Evolutionary conservation across 2,113 vertebrate species (phyloP), one percentile per base, ranked within the genome.

Genomic region (Heterochromis multidens): DNA sequence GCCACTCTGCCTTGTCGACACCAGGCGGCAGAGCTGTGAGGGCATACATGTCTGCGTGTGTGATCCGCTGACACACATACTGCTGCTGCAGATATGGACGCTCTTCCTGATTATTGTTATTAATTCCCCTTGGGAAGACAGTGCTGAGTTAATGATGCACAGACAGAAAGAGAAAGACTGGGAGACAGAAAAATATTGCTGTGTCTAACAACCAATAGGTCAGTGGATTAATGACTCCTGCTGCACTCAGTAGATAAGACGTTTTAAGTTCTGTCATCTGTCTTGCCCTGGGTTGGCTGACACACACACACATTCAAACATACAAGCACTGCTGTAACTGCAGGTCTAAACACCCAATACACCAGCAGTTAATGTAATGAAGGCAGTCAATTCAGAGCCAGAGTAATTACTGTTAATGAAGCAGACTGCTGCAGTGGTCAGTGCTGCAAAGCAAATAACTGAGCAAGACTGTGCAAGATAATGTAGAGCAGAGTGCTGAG

Each of bases 21-120:
- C 95, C 95, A 8, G 94, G 93, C 6, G 96, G 96, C 31, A 96
- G 91, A 1, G 83, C 83, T 0, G 91, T 91, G 80, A 97, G 93
- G 23, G 86, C 79, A 7, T 81, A 35, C 70, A 96, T 86, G 81
- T 96, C 92, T 1, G 91, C 82, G 67, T 92, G 88, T 14, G 92
- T 85, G 87, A 96, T 92, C 67, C 67, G 87, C 87, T 93, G 95
- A 77, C 93, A 93, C 83, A 94, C 91, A 49, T 93, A 89, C 81
- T 92, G 92, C 56, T 93, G 91, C 89, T 91, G 95, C 77, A 96
- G 94, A 82, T 96, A 96, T 0, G 94, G 94, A 63, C 95, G 95
- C 79, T 93, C 90, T 63, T 95, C 95, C 85, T 95, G 87, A 83
- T 94, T 96, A 90, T 96, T 97, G 89, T 96, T 96, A 79, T 95